Evolutionary conservation across 2,888 invertebrate species (phyloP), one percentile per base, ranked within the genome.

Genomic region (Eupeodes latifasciatus): DNA sequence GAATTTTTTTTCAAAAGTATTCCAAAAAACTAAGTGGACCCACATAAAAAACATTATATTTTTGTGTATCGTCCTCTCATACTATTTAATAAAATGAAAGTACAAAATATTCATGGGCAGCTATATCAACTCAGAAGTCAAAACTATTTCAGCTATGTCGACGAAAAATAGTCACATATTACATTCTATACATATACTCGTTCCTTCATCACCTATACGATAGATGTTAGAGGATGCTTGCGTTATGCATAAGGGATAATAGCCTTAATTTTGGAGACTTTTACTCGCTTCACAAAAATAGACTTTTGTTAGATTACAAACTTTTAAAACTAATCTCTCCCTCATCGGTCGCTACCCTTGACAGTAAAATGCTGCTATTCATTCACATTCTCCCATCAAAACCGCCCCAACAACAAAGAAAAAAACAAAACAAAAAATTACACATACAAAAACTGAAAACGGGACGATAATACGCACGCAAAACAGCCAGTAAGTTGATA

Each of bases 261-360:
- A 75, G 81, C 88, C 78, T 67, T 85, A 88, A 88, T 85, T 88
- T 88, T 71, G 77, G 74, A 85, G 88, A 76, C 81, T 88, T 88
- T 87, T 80, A 87, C 87, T 87, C 72, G 77, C 67, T 16, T 77
- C 81, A 78, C 85, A 88, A 88, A 88, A 88, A 88, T 88, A 88
- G 88, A 88, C 88, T 85, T 88, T 88, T 85, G 88, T 85, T 85
- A 81, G 88, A 88, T 88, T 88, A 88, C 78, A 85, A 88, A 88
- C 88, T 88, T 88, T 88, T 85, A 88, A 66, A 66, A 88, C 85
- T 88, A 88, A 88, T 88, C 88, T 88, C 85, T 88, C 88, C 88
- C 88, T 71, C 85, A 88, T 85, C 88, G 78, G 55, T 72, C 74
- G 66, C 51, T 81, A 16, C 74, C 62, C 64, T 62, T 40, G 40